Base-by-base conservation (phyloP, 2,797 vertebrate species). In the Tangara arthus region DNA sequence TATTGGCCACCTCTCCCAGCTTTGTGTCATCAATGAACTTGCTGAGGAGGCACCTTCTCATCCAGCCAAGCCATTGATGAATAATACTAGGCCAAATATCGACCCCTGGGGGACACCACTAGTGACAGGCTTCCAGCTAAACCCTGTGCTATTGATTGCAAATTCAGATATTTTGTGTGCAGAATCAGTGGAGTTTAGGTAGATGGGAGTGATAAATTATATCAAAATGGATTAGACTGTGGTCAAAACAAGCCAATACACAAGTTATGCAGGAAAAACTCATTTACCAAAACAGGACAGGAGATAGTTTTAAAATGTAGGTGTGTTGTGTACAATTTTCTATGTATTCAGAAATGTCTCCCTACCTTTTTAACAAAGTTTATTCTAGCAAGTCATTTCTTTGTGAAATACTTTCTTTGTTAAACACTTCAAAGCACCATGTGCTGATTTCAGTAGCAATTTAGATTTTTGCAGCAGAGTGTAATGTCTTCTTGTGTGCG, bases 361-460 rank as follows among this genome's bases (percentile, higher is more conserved):
- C 24, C 47, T 84, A 11, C 6, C n/a, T 80, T 76, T 90, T 85
- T 56, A 75, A 72, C 11, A 73, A 78, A 91, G 20, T 28, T 82
- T 75, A 71, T 75, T 53, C 42, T 56, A 83, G 44, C 49, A 91
- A 61, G 15, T 52, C 11, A 32, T 72, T 93, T 90, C 46, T 89
- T 83, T 88, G 47, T 4, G 6, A 83, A 69, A 39, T 47, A 47
- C 34, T 66, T 46, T 46, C 28, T 55, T 66, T 56, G 42, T 89
- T 77, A 73, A 75, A 76, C n/a, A 63, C 35, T 77, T 87, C 82
- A 95, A 81, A 93, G 50, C 15, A 85, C 26, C 23, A 18, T 55
- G 47, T 77, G 32, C 72, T 93, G 60, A 89, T 94, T 94, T 78
- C 82, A 81, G 89, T 66, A 87, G 65, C 57, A 85, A 64, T 95